These are phyloP conservation scores for Sarcophilus harrisii DNA, from an alignment of 2,797 vertebrate species.

Conservation along the genomic window DNA sequence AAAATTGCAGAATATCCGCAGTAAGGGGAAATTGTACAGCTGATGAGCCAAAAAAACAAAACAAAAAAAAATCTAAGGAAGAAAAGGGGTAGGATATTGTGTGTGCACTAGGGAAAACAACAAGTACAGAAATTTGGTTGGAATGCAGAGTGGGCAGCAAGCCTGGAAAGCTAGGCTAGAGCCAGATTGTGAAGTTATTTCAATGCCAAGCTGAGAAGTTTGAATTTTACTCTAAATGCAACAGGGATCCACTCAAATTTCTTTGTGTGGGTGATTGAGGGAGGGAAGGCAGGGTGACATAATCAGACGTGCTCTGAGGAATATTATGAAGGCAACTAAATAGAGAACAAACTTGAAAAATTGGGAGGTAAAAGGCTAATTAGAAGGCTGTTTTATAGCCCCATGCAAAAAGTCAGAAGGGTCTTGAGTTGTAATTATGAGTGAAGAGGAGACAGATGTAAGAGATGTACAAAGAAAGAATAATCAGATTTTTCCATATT, in stretches of 20 bases:
- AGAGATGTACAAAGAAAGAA: neutral
- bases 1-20: neutral
- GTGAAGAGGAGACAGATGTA: neutral
- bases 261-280: neutral
- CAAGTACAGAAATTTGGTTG: neutral
- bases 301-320: neutral
- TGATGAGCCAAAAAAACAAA: neutral
- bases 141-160: constrained; percentile 1
- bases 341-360: neutral
- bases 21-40: neutral
- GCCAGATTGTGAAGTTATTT: neutral
- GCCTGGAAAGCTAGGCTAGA: neutral
- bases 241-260: neutral
- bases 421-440: neutral
- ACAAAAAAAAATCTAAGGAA: neutral
- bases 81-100: neutral
- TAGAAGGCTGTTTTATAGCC: neutral
- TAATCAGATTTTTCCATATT: neutral
- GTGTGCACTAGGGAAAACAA: neutral
- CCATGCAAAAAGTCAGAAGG: neutral
- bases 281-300: neutral
- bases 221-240: neutral
- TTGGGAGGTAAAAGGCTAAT: neutral
- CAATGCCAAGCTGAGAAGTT: neutral
- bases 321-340: neutral